A percentile compares a stretch with the other conserved stretches of the same genome.
Conservation (phyloP, 2,113 vertebrate species). For the Globicephala melas region DNA sequence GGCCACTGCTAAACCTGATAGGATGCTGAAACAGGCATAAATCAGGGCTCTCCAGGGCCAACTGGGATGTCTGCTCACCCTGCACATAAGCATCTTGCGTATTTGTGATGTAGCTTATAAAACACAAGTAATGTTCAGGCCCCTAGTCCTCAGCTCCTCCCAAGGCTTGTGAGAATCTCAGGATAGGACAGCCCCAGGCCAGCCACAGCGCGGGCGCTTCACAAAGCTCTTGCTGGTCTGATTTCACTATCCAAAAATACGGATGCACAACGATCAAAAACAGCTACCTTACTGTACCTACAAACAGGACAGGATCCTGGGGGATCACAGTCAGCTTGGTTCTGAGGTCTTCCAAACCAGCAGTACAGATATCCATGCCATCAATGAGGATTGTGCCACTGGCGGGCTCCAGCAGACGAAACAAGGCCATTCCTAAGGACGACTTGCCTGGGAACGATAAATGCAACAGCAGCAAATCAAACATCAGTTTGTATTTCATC, state of each 20-base stretch:
- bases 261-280: conserved; percentile 36
- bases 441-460: conserved; percentile 84
- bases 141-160: neutral
- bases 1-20: neutral
- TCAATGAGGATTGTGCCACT: conserved; percentile 85
- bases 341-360: conserved; percentile 84
- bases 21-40: neutral
- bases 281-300: conserved; percentile 86
- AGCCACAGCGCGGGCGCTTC: neutral
- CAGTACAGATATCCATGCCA: conserved; percentile 76
- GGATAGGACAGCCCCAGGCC: neutral
- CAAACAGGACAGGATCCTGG: conserved; percentile 88
- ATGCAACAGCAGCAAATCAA: neutral
- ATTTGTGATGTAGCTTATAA: neutral
- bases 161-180: neutral
- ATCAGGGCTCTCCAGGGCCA: neutral
- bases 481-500: neutral
- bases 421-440: conserved; percentile 84
- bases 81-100: neutral
- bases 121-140: neutral
- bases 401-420: conserved; percentile 84
- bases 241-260: neutral
- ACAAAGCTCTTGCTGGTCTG: neutral
- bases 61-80: neutral
- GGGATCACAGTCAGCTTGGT: conserved; percentile 88